A percentile compares a stretch with the other conserved stretches of the same genome.
Evolutionary conservation across 2,113 vertebrate genomes (phyloP).

Genomic region (Aegithalos caudatus): DNA sequence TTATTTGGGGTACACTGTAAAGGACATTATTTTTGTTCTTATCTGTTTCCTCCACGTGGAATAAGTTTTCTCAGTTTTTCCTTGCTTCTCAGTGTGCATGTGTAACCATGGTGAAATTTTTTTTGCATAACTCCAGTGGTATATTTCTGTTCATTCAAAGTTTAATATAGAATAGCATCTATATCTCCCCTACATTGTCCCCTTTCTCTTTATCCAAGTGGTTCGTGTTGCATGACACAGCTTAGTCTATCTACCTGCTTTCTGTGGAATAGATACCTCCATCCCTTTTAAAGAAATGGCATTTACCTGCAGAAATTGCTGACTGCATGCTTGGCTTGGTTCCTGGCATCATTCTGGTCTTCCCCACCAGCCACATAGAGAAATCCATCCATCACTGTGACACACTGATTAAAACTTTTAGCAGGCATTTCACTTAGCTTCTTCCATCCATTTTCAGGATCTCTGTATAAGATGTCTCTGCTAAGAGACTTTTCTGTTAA

Average conservation of each 20-base stretch:
- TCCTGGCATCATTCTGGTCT: constrained; percentile 98
- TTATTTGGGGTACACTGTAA: background rate
- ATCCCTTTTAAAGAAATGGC: background rate
- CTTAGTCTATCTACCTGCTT: background rate
- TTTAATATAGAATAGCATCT: background rate
- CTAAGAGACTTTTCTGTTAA: constrained; percentile 97
- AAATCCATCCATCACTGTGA: constrained; percentile 95
- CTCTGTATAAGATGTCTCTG: constrained; percentile 94
- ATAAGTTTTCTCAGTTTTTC: background rate
- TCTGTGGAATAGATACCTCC: background rate
- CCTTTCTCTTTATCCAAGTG: background rate
- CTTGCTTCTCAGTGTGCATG: background rate
- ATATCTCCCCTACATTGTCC: background rate
- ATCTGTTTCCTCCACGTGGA: background rate
- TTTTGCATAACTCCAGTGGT: background rate
- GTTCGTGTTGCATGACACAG: background rate
- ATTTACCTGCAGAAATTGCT: constrained; percentile 98
- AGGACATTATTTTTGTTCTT: background rate
- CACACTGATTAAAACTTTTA: constrained; percentile 98
- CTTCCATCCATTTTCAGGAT: constrained; percentile 92
- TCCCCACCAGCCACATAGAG: constrained; percentile 96
- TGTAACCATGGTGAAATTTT: background rate
- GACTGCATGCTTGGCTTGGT: constrained; percentile 98
- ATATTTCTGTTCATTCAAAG: background rate
- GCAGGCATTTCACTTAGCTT: constrained; percentile 96